These are phyloP conservation scores for Chrysolophus pictus DNA, from an alignment of 2,797 vertebrate genomes.

Conservation along the genomic window DNA sequence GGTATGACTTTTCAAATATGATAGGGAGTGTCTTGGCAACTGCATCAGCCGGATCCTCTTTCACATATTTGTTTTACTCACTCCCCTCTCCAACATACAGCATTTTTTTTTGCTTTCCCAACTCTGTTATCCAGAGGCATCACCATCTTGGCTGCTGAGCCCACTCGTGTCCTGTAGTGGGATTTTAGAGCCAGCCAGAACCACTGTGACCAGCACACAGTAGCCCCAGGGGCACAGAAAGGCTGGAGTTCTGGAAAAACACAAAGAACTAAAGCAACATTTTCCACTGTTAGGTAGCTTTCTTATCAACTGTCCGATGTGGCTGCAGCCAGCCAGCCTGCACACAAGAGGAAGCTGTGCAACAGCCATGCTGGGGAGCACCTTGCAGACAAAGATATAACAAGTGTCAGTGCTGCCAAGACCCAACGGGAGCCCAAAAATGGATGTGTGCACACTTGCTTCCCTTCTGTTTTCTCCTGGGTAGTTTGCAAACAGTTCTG, in stretches of 20 bases:
- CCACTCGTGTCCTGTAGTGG: not conserved
- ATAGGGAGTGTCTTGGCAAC: not conserved
- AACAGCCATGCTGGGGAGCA: accelerated
- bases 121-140: not conserved
- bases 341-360: not conserved
- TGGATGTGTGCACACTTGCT: not conserved
- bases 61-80: not conserved
- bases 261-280: not conserved
- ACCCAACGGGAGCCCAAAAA: not conserved
- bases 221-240: not conserved
- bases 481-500: not conserved
- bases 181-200: not conserved
- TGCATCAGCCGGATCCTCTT: not conserved
- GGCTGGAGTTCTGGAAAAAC: not conserved
- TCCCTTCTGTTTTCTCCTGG: not conserved
- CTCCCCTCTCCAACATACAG: not conserved
- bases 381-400: not conserved
- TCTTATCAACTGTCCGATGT: accelerated
- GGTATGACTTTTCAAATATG: not conserved
- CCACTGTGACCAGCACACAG: not conserved
- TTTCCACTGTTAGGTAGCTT: not conserved
- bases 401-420: not conserved
- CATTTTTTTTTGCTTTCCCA: not conserved
- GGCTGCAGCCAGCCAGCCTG: not conserved
- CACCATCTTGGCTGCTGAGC: not conserved